Percentiles rank a stretch among this genome's conserved stretches.
Conservation (phyloP, 1,140 invertebrate species). For the Arion vulgaris region DNA sequence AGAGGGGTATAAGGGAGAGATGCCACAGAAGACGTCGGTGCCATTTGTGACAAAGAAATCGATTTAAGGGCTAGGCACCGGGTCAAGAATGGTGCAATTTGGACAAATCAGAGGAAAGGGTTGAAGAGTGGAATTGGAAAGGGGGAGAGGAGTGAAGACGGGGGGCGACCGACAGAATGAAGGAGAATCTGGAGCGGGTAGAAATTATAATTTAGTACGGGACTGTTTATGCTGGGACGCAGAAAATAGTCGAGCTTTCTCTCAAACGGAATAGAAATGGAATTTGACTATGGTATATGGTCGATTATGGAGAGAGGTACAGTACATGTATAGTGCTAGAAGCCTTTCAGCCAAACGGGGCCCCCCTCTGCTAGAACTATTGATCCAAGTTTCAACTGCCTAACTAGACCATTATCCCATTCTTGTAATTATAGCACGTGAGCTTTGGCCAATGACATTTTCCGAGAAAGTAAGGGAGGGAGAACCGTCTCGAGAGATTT, state of each 20-base stretch:
- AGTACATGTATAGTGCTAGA: neutral
- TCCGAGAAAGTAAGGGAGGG: too few relatives aligned
- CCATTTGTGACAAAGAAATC: slow-evolving; percentile 4
- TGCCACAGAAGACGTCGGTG: too few relatives aligned
- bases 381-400: neutral
- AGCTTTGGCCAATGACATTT: neutral
- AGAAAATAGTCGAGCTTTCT: too few relatives aligned
- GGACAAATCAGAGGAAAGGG: neutral
- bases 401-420: neutral
- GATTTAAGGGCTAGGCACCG: neutral
- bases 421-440: neutral
- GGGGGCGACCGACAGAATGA: neutral
- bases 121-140: neutral
- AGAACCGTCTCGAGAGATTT: too few relatives aligned
- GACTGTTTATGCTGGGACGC: too few relatives aligned
- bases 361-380: neutral
- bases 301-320: neutral
- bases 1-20: too few relatives aligned
- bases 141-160: neutral
- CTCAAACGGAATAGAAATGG: too few relatives aligned
- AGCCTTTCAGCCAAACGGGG: neutral
- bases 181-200: too few relatives aligned
- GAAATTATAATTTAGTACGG: too few relatives aligned
- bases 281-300: too few relatives aligned
- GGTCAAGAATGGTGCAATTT: slow-evolving; percentile 4